Evolutionary conservation across 2,888 invertebrate genomes (phyloP).

Genomic region (Gymnosoma rotundatum): DNA sequence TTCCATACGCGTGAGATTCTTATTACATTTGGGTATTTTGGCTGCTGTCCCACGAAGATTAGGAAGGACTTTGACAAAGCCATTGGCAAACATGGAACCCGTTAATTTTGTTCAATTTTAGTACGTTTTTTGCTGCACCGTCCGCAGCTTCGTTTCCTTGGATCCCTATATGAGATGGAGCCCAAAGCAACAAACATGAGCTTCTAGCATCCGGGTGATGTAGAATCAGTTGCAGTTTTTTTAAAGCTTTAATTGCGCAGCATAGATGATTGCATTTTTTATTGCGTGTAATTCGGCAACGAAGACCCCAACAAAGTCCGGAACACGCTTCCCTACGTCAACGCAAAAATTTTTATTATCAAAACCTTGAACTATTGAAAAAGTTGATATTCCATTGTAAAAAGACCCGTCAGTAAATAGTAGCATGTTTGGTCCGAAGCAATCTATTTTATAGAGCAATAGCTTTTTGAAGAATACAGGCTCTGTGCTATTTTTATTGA

Average conservation of each 20-base stretch:
- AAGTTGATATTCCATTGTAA: too few species aligned
- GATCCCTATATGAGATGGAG: too few species aligned
- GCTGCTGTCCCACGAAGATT: neutral
- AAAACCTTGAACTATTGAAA: too few species aligned
- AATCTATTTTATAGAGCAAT: neutral
- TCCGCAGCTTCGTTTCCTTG: too few species aligned
- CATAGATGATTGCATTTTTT: neutral
- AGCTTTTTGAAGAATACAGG: neutral
- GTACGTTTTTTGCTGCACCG: too few species aligned
- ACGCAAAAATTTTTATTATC: neutral
- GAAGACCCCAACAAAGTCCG: conserved; percentile 2
- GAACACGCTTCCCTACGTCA: neutral
- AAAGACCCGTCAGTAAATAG: too few species aligned
- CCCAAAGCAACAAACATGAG: neutral
- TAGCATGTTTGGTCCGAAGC: too few species aligned
- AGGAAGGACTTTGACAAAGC: neutral
- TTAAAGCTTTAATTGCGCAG: conserved; percentile 1
- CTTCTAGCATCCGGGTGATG: neutral
- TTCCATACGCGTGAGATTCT: neutral
- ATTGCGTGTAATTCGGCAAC: too few species aligned
- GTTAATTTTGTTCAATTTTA: neutral
- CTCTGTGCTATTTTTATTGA: neutral
- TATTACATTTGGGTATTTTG: neutral
- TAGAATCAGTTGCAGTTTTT: neutral
- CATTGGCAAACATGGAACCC: neutral